These are phyloP conservation scores for Catamblyrhynchus diadema DNA, from an alignment of 2,797 vertebrate genomes.

Conservation along the genomic window DNA sequence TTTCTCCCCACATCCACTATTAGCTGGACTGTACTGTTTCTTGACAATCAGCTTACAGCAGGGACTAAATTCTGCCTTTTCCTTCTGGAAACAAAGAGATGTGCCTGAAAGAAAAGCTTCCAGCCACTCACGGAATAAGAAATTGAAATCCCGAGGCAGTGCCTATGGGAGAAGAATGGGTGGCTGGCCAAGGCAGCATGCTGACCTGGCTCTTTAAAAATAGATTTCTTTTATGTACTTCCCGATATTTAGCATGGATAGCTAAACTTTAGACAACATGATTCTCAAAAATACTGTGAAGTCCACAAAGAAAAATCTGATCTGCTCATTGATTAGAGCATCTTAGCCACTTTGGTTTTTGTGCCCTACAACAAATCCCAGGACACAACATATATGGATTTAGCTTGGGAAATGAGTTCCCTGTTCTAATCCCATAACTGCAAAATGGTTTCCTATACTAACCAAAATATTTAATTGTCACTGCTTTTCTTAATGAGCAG, in stretches of 20 bases:
- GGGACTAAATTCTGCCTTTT: slow-evolving; percentile 23
- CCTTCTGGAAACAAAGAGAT: slow-evolving; percentile 33
- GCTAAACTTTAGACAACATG: slow-evolving; percentile 13
- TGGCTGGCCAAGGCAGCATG: not conserved
- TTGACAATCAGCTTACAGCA: slow-evolving; percentile 42
- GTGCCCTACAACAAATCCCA: slow-evolving; percentile 21
- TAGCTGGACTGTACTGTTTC: not conserved
- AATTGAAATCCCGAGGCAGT: slow-evolving; percentile 11
- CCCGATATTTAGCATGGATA: slow-evolving; percentile 35
- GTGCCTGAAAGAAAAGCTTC: slow-evolving; percentile 43
- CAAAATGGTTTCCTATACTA: not conserved
- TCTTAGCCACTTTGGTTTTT: slow-evolving; percentile 23
- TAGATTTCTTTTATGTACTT: not conserved
- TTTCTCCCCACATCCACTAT: slow-evolving; percentile 20
- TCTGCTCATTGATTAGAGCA: slow-evolving; percentile 5
- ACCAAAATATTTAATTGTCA: slow-evolving; percentile 24
- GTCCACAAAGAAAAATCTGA: slow-evolving; percentile 41
- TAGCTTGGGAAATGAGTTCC: slow-evolving; percentile 22
- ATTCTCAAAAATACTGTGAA: slow-evolving; percentile 55
- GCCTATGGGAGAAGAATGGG: not conserved
- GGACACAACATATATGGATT: slow-evolving; percentile 18
- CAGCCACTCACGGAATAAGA: not conserved
- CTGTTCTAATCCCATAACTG: slow-evolving; percentile 20
- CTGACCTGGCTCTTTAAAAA: slow-evolving; percentile 22
- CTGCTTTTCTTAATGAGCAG: slow-evolving; percentile 7